Evolutionary conservation across 2,113 vertebrate species (phyloP).

Genomic region (Andinoacara biseriatus): DNA sequence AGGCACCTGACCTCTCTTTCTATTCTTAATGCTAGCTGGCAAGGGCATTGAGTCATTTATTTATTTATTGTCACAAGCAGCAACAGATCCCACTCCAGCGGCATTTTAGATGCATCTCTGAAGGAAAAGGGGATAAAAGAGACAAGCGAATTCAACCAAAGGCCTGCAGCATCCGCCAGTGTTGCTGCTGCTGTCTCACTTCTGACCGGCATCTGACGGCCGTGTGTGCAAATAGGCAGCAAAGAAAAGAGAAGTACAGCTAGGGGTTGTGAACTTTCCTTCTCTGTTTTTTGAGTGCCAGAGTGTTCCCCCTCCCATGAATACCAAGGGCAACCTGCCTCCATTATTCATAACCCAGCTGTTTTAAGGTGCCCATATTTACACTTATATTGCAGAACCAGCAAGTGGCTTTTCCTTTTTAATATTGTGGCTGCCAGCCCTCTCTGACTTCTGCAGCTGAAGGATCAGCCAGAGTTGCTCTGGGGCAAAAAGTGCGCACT

Average conservation of each 20-base stretch:
- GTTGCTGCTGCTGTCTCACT: conserved; percentile 28
- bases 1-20: conserved; percentile 8
- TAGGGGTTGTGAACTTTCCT: conserved; percentile 65
- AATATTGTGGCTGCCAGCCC: conserved; percentile 68
- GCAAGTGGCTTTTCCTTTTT: conserved; percentile 73
- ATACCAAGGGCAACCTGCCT: conserved; percentile 75
- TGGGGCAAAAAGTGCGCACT: conserved; percentile 64
- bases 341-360: conserved; percentile 81
- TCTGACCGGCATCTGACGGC: conserved; percentile 48
- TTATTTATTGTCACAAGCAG: conserved; percentile 47
- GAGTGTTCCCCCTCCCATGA: conserved; percentile 72
- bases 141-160: conserved; percentile 32
- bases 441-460: conserved; percentile 61
- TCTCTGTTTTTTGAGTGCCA: conserved; percentile 71
- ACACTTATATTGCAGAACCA: conserved; percentile 80
- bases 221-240: conserved; percentile 48
- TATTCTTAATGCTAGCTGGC: conserved; percentile 8
- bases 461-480: conserved; percentile 61
- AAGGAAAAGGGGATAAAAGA: conserved; percentile 35
- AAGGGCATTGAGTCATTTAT: conserved; percentile 15
- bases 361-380: conserved; percentile 78
- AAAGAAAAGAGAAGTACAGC: conserved; percentile 54
- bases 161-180: conserved; percentile 39
- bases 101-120: conserved; percentile 36
- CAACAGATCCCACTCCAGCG: conserved; percentile 25